Evolutionary conservation across 2,888 invertebrate genomes (phyloP), one percentile per base, ranked within the genome.

Genomic region (Lamellibrachia satsuma): DNA sequence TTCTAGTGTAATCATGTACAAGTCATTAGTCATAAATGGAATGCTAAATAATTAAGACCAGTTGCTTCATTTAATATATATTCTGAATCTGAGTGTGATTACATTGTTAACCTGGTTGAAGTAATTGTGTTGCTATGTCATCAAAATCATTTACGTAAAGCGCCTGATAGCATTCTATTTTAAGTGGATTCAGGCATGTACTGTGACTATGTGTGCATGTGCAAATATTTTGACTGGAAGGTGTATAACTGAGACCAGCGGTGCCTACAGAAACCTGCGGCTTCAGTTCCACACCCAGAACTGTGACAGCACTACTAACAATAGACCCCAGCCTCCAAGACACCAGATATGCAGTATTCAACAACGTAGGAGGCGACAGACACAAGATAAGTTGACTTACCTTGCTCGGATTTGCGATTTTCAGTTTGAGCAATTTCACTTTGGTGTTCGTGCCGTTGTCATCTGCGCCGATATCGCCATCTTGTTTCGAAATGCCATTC

Each of bases 391-490:
- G 3, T 22, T 75, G n/a, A 75, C 75, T 75, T 6, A 75, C 75
- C 75, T 75, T 75, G 75, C 75, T 75, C 22, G 75, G 75, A 75
- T 75, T 75, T 75, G 75, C n/a, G 75, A 75, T 75, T 75, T 75
- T 75, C 75, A 75, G 75, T 75, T 75, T 75, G 75, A 75, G 75
- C 22, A 22, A 75, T 75, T 75, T 75, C 75, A 75, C 3, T 75
- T 75, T 75, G 15, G 75, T 75, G 75, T 75, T 75, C 22, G 75
- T 75, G 75, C 22, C 6, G 75, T 6, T 75, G 6, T 75, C 75
- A 22, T 75, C 75, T 0, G 75, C 11, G 22, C 75, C 75, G 75
- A 75, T 4, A n/a, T 75, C 75, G 2, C 75, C 22, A 22, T 75
- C 75, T 11, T 75, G 75, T 75, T 75, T 75, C 22, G 75, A 75